A percentile compares a stretch with the other conserved stretches of the same genome.
phyloP scores from a whole-genome alignment of 92 coral and sea anemone genomes.

The Palythoa grandiflora region DNA sequence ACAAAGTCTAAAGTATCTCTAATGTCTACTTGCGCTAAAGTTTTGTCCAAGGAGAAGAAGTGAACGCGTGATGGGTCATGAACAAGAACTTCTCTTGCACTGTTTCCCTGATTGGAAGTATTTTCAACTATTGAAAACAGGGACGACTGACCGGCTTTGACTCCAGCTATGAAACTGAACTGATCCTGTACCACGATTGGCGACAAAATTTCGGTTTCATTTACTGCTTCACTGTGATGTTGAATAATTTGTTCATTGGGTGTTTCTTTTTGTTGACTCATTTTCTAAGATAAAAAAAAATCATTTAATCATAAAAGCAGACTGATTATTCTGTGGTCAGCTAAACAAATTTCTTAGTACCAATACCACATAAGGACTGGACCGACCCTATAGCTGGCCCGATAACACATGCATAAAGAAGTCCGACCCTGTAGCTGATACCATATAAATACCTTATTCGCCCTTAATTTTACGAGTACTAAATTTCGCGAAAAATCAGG shows the following conservation, averaged over 20 bases:
- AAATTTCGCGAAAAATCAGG: no score
- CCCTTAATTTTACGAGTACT: no score
- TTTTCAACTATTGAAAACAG: neutral
- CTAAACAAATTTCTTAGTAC: no score
- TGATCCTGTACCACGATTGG: conserved; percentile 37
- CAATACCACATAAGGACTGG: no score
- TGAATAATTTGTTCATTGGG: neutral
- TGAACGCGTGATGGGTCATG: conserved; percentile 12
- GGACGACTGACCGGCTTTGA: conserved; percentile 29
- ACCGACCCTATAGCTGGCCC: no score
- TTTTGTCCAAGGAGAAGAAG: conserved; percentile 8
- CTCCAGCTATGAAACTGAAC: conserved; percentile 37
- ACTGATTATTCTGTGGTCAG: no score
- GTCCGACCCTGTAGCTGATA: no score
- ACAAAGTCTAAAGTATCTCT: conserved; percentile 14
- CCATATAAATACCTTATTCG: no score
- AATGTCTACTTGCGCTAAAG: conserved; percentile 5
- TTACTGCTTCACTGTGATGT: neutral
- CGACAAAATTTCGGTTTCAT: neutral
- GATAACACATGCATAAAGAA: no score
- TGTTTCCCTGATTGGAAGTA: neutral
- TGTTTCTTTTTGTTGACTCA: neutral
- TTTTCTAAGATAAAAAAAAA: neutral
- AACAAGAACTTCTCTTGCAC: conserved; percentile 1
- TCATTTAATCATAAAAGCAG: neutral